Conservation (phyloP, 2,797 vertebrate species). For the Clarias laeviceps region DNA sequence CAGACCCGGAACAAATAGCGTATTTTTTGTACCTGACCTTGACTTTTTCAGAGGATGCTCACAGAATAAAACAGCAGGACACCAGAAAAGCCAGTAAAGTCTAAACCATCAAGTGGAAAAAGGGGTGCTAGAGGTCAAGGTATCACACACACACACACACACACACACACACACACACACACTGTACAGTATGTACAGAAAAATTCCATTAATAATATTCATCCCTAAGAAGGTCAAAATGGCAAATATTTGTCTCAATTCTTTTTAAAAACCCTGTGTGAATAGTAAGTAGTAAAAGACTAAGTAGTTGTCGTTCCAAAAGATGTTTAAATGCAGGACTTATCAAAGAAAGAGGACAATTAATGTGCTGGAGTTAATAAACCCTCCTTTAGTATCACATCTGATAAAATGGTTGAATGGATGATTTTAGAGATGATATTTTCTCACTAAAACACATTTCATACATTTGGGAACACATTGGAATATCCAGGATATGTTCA, state of each 20-base stretch:
- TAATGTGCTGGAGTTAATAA: not conserved
- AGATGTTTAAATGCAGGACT: not conserved
- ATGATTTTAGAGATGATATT: no score
- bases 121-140: constrained; percentile 8
- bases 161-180: not conserved
- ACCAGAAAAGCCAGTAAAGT: constrained; percentile 11
- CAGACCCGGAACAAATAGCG: not conserved
- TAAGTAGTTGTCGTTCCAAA: not conserved
- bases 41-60: constrained; percentile 14
- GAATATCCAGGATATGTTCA: not conserved
- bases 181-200: constrained; percentile 1
- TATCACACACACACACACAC: not conserved
- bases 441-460: not conserved
- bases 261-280: not conserved
- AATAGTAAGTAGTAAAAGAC: not conserved
- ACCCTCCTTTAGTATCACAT: not conserved
- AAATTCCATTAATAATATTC: constrained; percentile 13
- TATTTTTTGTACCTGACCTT: not conserved
- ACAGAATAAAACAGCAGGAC: constrained; percentile 15
- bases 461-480: not conserved
- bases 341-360: not conserved
- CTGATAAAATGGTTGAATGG: not conserved
- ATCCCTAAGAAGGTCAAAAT: constrained; percentile 10
- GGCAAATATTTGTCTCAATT: not conserved
- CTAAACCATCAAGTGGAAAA: not conserved